Percentiles rank a stretch among this genome's conserved stretches.
Conservation (phyloP, 2,113 vertebrate species). For the Atherinomorus stipes region DNA sequence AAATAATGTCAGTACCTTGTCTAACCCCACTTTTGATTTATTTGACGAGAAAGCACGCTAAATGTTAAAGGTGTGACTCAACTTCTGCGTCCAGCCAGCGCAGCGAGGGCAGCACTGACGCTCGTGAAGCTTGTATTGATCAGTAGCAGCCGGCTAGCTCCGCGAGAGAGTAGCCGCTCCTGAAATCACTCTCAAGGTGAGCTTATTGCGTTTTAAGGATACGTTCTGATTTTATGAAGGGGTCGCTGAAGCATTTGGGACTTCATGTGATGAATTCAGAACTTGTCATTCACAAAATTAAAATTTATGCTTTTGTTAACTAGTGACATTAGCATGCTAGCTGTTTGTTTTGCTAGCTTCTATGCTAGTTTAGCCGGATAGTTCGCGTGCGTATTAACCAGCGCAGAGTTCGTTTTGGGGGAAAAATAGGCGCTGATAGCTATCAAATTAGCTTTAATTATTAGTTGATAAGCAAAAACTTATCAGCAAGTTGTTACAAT, state of each 20-base stretch:
- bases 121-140: slow-evolving; percentile 30
- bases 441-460: no score
- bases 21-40: not conserved
- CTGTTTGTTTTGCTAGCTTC: not conserved
- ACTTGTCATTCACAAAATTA: not conserved
- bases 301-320: not conserved
- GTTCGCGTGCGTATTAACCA: not conserved
- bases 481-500: not conserved
- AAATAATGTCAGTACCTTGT: not conserved
- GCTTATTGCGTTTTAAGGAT: not conserved
- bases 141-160: slow-evolving; percentile 45
- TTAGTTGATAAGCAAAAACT: not conserved
- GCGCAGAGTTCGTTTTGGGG: not conserved
- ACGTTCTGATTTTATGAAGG: rapidly evolving
- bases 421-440: rapidly evolving
- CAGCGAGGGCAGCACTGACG: slow-evolving; percentile 45
- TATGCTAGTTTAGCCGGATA: slow-evolving; percentile 31
- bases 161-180: not conserved
- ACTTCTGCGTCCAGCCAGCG: not conserved
- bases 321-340: not conserved
- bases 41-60: not conserved
- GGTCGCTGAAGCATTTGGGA: rapidly evolving
- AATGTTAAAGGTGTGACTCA: not conserved
- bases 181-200: slow-evolving; percentile 50
- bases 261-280: rapidly evolving